Percentiles rank a stretch among this genome's conserved stretches.
Evolutionary conservation across 1,140 invertebrate genomes (phyloP).

Genomic region (Epicauta chinensis): DNA sequence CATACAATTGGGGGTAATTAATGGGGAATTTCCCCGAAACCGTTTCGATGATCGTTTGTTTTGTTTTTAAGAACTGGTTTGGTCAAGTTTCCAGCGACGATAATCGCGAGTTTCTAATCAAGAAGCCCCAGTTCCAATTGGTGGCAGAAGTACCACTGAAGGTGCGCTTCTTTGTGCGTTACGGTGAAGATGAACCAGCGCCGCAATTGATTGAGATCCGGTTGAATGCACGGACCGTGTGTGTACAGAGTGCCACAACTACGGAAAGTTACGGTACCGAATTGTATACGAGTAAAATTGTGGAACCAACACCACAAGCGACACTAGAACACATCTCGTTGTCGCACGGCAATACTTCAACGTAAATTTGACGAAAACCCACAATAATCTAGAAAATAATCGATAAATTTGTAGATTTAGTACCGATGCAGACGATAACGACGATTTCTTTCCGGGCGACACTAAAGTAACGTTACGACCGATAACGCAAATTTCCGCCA

Average conservation of each 20-base stretch:
- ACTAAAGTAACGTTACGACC: no score
- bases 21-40: neutral
- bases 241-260: neutral
- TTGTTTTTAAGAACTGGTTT: slow-evolving; percentile 6
- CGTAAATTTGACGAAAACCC: no score
- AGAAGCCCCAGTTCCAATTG: neutral
- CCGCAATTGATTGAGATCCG: slow-evolving; percentile 1
- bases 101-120: slow-evolving; percentile 10
- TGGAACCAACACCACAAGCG: no score
- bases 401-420: no score
- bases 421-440: no score
- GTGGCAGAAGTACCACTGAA: slow-evolving; percentile 1
- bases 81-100: slow-evolving; percentile 7
- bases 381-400: no score
- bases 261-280: neutral
- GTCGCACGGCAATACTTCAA: no score
- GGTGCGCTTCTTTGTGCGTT: slow-evolving; percentile 7
- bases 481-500: no score
- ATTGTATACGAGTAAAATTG: neutral
- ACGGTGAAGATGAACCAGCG: neutral
- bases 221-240: slow-evolving; percentile 5
- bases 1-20: slow-evolving; percentile 37
- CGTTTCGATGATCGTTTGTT: neutral
- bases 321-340: no score
- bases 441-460: no score